phyloP scores from a whole-genome alignment of 2,113 vertebrate species.

The Crocuta crocuta region DNA sequence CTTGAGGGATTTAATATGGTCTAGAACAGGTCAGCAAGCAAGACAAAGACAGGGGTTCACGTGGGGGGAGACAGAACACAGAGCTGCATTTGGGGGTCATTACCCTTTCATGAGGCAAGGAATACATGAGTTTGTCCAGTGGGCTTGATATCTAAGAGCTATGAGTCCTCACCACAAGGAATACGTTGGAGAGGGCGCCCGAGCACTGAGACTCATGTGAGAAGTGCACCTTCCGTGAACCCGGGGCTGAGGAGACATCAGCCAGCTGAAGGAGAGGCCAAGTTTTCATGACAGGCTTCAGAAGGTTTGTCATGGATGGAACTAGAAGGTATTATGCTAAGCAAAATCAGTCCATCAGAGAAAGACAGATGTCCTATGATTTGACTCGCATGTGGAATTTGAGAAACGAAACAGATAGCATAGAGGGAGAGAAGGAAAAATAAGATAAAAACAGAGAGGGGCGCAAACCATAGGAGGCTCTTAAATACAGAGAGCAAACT shows the following conservation, averaged over 20 bases:
- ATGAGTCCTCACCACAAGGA: background rate
- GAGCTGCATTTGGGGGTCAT: background rate
- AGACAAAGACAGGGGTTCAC: background rate
- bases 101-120: background rate
- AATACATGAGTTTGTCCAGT: background rate
- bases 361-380: no score
- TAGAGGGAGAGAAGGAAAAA: no score
- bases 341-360: no score
- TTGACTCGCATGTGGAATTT: no score
- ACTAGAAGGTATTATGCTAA: no score
- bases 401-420: no score
- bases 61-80: no score
- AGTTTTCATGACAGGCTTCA: background rate
- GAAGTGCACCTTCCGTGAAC: background rate
- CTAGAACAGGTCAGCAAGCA: background rate
- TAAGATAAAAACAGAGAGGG: no score
- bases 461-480: no score
- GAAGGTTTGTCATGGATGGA: background rate
- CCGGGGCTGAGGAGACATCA: background rate
- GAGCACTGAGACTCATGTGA: background rate
- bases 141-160: background rate
- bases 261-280: background rate
- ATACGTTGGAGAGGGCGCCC: background rate
- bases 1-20: background rate
- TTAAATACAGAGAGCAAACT: no score